phyloP scores from a whole-genome alignment of 1,140 invertebrate species.

The Bilobella aurantiaca region DNA sequence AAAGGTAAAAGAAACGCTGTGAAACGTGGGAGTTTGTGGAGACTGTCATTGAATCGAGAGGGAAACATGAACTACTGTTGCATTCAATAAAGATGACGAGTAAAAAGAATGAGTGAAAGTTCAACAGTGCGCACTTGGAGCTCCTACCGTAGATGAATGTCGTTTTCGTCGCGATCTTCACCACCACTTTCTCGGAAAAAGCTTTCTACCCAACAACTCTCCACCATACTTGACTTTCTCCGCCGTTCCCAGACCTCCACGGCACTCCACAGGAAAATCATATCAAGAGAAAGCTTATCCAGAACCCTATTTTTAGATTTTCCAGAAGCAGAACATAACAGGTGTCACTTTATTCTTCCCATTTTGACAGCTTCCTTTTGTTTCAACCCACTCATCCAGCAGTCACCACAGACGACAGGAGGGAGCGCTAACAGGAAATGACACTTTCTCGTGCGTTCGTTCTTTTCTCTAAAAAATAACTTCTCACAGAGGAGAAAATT shows the following conservation, averaged over 20 bases:
- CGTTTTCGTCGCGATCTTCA: background rate
- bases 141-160: background rate
- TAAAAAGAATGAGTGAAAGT: background rate
- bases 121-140: background rate
- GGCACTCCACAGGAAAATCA: background rate
- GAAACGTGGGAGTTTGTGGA: too few species aligned
- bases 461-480: background rate
- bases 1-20: too few species aligned
- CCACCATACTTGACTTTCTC: background rate
- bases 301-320: background rate
- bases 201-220: background rate
- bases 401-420: background rate
- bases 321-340: background rate
- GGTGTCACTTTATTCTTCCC: too few species aligned
- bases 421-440: background rate
- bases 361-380: too few species aligned
- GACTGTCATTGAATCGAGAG: too few species aligned
- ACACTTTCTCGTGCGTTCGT: too few species aligned
- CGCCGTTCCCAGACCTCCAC: background rate
- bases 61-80: too few species aligned
- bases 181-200: too few species aligned
- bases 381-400: background rate
- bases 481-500: background rate
- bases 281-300: background rate
- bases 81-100: background rate